phyloP scores from a whole-genome alignment of 2,113 vertebrate species.

The Tragelaphus strepsiceros region DNA sequence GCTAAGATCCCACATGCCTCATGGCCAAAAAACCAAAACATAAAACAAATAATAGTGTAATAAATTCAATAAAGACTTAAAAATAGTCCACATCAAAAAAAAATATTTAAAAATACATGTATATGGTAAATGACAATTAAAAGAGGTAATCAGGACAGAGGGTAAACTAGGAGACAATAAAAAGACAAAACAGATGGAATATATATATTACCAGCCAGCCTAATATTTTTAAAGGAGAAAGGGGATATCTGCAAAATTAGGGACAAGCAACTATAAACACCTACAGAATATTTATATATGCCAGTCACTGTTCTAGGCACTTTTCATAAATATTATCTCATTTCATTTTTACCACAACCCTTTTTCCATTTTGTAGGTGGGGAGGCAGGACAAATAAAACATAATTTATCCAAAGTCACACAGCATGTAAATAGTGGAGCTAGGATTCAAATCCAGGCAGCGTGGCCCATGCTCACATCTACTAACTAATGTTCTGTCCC shows the following conservation, averaged over 20 bases:
- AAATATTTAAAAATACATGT: background rate
- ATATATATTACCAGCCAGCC: background rate
- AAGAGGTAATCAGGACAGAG: background rate
- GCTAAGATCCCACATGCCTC: background rate
- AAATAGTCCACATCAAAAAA: background rate
- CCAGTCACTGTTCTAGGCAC: background rate
- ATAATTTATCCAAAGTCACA: background rate
- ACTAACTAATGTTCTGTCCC: background rate
- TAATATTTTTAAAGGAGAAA: background rate
- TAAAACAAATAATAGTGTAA: background rate
- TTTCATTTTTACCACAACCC: background rate
- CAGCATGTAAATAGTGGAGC: background rate
- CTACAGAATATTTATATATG: background rate
- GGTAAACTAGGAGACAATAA: background rate
- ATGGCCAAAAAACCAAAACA: background rate
- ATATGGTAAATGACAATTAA: background rate
- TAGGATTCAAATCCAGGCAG: background rate
- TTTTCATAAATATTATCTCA: background rate
- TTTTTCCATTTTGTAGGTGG: background rate
- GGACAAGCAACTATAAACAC: background rate
- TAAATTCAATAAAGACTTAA: background rate
- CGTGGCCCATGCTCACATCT: background rate
- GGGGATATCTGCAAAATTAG: background rate
- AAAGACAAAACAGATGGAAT: background rate
- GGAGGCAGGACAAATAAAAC: background rate